Evolutionary conservation across 2,888 invertebrate species (phyloP), one percentile per base, ranked within the genome.

Genomic region (Epsilonema sp.): DNA sequence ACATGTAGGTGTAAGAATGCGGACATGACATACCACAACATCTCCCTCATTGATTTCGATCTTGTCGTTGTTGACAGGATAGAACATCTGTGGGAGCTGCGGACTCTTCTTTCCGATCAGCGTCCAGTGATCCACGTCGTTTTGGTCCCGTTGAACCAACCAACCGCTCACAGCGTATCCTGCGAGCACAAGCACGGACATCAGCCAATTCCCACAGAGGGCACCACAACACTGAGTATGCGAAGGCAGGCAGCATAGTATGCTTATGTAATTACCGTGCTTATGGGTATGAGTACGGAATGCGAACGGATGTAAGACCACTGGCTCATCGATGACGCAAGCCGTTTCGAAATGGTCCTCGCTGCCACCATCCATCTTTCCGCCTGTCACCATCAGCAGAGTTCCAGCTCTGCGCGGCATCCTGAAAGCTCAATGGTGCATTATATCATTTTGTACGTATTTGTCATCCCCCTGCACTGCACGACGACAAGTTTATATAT

Each of bases 271-370:
- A n/a, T n/a, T n/a, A 71, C 86, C 85, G 47, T 90, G 74, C 23
- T 77, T 74, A 61, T 97, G 94, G 0, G 94, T 90, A 63, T 97
- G 94, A 0, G 82, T 82, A 52, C 94, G 76, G 70, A 82, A 94
- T 0, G 89, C 90, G 69, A 97, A 86, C 0, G 94, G 97, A 71
- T 89, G 78, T 43, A 97, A 76, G 3, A 76, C 75, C 65, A 86
- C 83, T 46, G 81, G 73, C 2, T 62, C 61, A 39, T 69, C 70
- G 42, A 87, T 75, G 47, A 72, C 71, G 67, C 94, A 97, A 0
- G 84, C 80, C 0, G 84, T 77, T 69, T 97, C 94, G 82, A 97
- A 83, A 58, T 83, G 76, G 53, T 82, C 84, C 1, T 23, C 11
- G 16, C 22, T 16, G 16, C 43, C 26, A 5, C 58, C 53, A 13